These are phyloP conservation scores for Saguinus imperator DNA, from an alignment of 2,113 vertebrate species.

Conservation along the genomic window DNA sequence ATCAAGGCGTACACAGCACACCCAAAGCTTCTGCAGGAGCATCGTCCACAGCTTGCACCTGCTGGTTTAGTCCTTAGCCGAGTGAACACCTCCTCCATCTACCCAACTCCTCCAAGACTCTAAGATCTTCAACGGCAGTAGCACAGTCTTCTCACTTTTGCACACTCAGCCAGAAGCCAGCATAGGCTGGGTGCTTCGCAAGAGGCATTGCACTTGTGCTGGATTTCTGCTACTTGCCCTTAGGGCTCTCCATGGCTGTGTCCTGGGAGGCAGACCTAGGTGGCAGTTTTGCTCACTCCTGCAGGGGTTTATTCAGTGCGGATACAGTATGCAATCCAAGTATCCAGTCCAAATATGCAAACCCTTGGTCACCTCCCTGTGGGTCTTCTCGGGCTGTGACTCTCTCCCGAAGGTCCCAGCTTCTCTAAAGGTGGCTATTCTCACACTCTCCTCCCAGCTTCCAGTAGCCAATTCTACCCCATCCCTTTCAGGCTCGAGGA, in stretches of 20 bases:
- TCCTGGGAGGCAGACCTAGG: background rate
- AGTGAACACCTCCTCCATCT: background rate
- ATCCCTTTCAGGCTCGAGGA: too few relatives aligned
- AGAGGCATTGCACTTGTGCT: accelerated
- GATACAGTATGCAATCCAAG: too few relatives aligned
- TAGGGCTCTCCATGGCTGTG: too few relatives aligned
- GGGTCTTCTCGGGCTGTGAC: background rate
- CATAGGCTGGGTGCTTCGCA: accelerated
- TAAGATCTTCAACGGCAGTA: too few relatives aligned
- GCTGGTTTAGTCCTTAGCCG: too few relatives aligned
- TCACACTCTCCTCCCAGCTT: background rate
- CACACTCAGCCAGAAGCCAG: background rate
- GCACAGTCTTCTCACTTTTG: too few relatives aligned
- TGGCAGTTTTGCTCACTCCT: background rate
- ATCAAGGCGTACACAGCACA: too few relatives aligned
- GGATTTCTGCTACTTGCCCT: too few relatives aligned
- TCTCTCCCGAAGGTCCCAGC: background rate
- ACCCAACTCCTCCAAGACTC: too few relatives aligned
- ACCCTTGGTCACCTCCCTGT: background rate
- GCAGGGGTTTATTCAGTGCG: too few relatives aligned
- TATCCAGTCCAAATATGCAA: too few relatives aligned
- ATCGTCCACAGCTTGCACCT: background rate
- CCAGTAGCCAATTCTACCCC: accelerated
- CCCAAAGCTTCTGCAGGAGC: background rate
- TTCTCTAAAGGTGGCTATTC: background rate